Percentiles rank a stretch among this genome's conserved stretches.
Evolutionary conservation across 1,140 invertebrate species (phyloP).

Genomic region (Drosophila mojavensis): DNA sequence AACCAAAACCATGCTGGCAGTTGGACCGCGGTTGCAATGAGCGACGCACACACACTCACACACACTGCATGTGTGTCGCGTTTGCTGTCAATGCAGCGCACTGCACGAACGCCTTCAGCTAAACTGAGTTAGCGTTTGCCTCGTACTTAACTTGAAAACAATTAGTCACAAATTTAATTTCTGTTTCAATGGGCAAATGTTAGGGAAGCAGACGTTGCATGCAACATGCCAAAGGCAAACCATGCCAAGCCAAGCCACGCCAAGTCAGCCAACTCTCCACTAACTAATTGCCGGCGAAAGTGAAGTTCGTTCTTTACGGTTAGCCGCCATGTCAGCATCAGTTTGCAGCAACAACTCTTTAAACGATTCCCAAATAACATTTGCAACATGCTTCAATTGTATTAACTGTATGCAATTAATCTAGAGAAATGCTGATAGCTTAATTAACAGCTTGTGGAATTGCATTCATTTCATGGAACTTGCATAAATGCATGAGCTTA

Average conservation of each 20-base stretch:
- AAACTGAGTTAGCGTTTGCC: constrained; percentile 32
- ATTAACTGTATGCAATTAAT: constrained; percentile 28
- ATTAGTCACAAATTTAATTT: constrained; percentile 79
- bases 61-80: constrained; percentile 34
- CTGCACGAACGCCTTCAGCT: constrained; percentile 50
- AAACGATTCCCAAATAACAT: constrained; percentile 1
- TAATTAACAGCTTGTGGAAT: not conserved
- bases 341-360: constrained; percentile 44
- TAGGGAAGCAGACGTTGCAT: constrained; percentile 47
- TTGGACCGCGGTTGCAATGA: constrained; percentile 63
- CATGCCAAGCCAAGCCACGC: constrained; percentile 30
- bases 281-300: constrained; percentile 63
- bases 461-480: not conserved
- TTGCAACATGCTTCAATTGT: not conserved
- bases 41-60: constrained; percentile 44
- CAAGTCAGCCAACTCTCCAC: constrained; percentile 40
- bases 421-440: constrained; percentile 1
- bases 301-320: constrained; percentile 40
- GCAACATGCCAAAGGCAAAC: constrained; percentile 52
- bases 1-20: constrained; percentile 52
- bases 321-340: constrained; percentile 67
- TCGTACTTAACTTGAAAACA: constrained; percentile 58
- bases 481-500: too few species aligned
- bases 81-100: constrained; percentile 40
- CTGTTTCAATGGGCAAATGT: constrained; percentile 37